phyloP scores from a whole-genome alignment of 2,797 vertebrate species.

The Mycteria americana region DNA sequence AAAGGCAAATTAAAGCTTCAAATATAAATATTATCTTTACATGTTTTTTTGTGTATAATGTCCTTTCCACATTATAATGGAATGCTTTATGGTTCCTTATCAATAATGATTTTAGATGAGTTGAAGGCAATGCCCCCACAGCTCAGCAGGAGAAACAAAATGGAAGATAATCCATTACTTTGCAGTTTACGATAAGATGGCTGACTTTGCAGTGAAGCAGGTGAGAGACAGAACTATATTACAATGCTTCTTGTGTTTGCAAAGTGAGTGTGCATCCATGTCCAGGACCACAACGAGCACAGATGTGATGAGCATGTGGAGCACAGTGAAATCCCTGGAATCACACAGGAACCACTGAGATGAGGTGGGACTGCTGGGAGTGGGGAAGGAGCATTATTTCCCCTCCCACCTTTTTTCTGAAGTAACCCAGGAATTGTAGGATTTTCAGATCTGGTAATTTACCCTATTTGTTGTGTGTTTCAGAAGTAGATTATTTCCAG shows the following conservation, averaged over 20 bases:
- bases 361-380: not conserved
- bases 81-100: not conserved
- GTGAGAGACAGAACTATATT: not conserved
- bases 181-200: not conserved
- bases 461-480: not conserved
- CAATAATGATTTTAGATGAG: not conserved
- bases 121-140: not conserved
- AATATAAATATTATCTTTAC: not conserved
- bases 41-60: not conserved
- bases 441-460: not conserved
- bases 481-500: not conserved
- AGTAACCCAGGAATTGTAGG: not conserved
- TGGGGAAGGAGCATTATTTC: not conserved
- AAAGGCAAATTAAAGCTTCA: not conserved
- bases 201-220: not conserved
- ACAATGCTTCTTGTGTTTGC: not conserved
- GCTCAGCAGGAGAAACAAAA: not conserved
- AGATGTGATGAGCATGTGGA: not conserved
- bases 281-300: fast-evolving
- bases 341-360: not conserved
- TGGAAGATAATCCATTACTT: not conserved
- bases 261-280: not conserved
- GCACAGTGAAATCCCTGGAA: not conserved
- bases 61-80: not conserved
- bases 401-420: not conserved